These are phyloP conservation scores for Styela plicata DNA, from an alignment of 23 tunicate genomes.

Conservation along the genomic window DNA sequence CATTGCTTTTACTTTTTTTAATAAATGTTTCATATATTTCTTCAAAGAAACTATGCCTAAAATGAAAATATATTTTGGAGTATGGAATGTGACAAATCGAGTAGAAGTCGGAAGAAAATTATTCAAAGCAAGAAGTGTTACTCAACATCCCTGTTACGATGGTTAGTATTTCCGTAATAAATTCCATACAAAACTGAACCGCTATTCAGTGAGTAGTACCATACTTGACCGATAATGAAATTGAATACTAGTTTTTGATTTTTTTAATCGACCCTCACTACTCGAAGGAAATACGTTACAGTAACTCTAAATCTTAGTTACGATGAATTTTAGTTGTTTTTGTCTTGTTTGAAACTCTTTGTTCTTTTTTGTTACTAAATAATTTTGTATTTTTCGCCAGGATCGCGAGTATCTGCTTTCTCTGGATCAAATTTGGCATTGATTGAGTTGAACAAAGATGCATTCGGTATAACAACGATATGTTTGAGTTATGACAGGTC, in stretches of 20 bases:
- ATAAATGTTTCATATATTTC: no score
- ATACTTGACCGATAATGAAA: no score
- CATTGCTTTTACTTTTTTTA: no score
- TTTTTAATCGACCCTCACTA: no score
- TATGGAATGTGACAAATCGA: slow-evolving; percentile 11
- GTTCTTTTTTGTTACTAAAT: background rate
- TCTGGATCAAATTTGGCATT: slow-evolving; percentile 8
- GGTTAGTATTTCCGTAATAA: no score
- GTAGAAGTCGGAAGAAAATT: slow-evolving; percentile 13
- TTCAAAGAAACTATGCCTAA: background rate
- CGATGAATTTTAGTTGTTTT: no score
- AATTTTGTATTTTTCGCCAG: background rate
- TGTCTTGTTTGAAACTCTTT: background rate
- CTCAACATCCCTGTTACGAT: background rate
- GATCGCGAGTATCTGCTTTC: background rate
- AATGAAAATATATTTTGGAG: slow-evolving; percentile 9
- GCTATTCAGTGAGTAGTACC: no score
- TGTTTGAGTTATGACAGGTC: background rate
- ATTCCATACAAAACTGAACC: no score
- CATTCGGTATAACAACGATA: background rate
- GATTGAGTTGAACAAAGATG: background rate
- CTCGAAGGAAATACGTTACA: no score
- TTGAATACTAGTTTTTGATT: no score
- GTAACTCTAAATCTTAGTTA: no score
- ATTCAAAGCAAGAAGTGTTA: background rate